Percentiles rank a stretch among this genome's conserved stretches.
phyloP scores from a whole-genome alignment of 2,113 vertebrate species.

The Cnemophilus loriae region DNA sequence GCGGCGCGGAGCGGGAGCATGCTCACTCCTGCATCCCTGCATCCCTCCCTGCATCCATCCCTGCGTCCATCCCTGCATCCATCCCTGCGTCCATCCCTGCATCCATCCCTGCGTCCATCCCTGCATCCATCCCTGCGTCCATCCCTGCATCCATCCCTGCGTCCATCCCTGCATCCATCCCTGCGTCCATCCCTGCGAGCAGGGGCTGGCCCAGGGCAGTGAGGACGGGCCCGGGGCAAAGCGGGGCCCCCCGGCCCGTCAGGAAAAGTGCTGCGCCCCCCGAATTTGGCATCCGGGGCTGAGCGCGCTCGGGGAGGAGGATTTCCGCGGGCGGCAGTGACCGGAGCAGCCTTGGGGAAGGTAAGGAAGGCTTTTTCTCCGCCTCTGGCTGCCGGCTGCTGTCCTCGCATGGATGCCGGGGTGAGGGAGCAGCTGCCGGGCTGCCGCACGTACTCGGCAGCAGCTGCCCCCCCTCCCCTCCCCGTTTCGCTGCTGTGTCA shows the following conservation, averaged over 20 bases:
- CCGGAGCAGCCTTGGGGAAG: neutral
- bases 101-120: neutral
- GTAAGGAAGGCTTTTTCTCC: neutral
- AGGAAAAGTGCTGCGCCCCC: neutral
- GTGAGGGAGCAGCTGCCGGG: neutral
- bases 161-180: neutral
- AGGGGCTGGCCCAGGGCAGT: slow-evolving; percentile 50
- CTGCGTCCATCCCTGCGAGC: neutral
- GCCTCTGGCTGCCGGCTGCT: neutral
- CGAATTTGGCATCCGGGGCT: neutral
- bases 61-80: neutral
- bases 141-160: neutral
- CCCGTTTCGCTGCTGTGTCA: neutral
- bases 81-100: neutral
- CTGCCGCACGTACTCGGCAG: neutral
- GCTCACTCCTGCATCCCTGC: neutral
- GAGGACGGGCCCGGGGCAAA: neutral
- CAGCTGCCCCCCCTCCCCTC: neutral
- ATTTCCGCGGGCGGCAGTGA: neutral
- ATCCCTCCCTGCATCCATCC: neutral
- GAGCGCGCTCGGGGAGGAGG: neutral
- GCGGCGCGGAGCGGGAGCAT: slow-evolving; percentile 34
- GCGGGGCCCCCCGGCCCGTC: neutral
- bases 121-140: neutral
- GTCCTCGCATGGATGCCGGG: accelerated